Evolutionary conservation across 2,888 invertebrate species (phyloP).

Genomic region (Cantharis rufa): DNA sequence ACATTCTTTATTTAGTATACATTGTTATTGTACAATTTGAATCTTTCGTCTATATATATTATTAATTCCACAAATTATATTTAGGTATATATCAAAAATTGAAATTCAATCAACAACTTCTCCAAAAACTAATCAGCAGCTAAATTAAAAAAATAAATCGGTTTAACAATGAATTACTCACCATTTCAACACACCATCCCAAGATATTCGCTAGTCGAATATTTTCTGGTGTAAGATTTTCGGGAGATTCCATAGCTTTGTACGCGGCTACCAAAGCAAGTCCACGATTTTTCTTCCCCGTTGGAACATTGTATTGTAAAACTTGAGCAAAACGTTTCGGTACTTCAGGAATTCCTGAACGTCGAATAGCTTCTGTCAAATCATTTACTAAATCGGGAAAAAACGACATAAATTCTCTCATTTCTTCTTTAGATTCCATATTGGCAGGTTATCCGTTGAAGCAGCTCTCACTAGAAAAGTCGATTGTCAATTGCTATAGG

Average conservation of each 20-base stretch:
- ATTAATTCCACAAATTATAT: no score
- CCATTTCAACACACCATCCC: constrained; percentile 96
- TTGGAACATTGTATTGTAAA: constrained; percentile 89
- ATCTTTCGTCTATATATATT: no score
- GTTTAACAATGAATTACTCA: constrained; percentile 61
- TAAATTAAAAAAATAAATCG: no score
- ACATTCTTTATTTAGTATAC: no score
- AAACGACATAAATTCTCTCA: constrained; percentile 83
- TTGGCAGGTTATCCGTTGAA: constrained; percentile 65
- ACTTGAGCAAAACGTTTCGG: constrained; percentile 82
- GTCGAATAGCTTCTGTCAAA: constrained; percentile 75
- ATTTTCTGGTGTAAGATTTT: constrained; percentile 76
- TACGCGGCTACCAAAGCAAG: constrained; percentile 75
- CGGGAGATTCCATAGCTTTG: constrained; percentile 69
- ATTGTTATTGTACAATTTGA: no score
- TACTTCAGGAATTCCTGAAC: constrained; percentile 77
- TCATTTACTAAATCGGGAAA: constrained; percentile 87
- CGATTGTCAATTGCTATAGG: background rate
- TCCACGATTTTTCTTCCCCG: constrained; percentile 85
- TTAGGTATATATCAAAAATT: no score
- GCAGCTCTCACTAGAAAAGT: constrained; percentile 52
- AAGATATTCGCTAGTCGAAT: constrained; percentile 79
- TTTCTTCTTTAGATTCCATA: constrained; percentile 72
- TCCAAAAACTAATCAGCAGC: no score
- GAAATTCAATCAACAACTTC: no score